Evolutionary conservation across 2,113 vertebrate species (phyloP).

Genomic region (Tonatia bakeri): DNA sequence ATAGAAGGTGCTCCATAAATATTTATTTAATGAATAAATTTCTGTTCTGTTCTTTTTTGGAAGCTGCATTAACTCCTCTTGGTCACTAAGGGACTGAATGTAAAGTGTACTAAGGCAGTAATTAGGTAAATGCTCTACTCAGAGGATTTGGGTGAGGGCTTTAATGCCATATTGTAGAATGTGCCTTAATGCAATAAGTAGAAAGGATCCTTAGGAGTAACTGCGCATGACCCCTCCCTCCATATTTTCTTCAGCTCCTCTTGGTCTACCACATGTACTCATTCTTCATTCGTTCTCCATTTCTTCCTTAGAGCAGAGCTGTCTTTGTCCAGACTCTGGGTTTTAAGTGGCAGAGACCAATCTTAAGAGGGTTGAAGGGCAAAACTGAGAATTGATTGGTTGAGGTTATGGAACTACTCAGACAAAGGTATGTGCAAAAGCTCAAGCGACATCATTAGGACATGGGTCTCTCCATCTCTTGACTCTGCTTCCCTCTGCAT

Average conservation of each 20-base stretch:
- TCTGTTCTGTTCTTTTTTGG: background rate
- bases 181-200: background rate
- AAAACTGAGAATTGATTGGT: background rate
- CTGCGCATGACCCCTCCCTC: background rate
- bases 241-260: background rate
- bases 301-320: background rate
- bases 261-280: background rate
- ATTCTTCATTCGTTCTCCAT: background rate
- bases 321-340: background rate
- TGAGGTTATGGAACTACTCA: background rate
- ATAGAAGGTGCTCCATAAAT: background rate
- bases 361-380: background rate
- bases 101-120: background rate
- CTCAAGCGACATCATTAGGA: background rate
- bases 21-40: background rate
- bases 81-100: background rate
- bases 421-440: background rate
- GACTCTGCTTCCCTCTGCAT: background rate
- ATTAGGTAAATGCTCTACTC: background rate
- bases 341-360: background rate
- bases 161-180: background rate
- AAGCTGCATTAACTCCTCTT: background rate
- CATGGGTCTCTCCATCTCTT: background rate
- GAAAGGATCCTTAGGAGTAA: background rate
- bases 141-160: background rate